Base-by-base conservation (phyloP, 2,888 invertebrate genomes). In the Lasioglossum morio region DNA sequence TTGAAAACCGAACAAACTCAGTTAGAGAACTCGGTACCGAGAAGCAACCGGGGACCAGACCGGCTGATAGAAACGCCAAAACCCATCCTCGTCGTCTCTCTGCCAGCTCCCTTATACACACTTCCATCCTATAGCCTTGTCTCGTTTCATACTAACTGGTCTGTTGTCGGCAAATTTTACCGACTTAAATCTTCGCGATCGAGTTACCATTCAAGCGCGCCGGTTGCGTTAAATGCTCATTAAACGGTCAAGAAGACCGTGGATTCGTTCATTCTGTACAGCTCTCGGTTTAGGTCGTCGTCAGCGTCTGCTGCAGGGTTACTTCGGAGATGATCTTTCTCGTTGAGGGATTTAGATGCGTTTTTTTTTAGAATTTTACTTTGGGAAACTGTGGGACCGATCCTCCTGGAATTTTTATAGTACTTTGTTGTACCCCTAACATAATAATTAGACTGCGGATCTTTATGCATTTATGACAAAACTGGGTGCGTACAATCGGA, bases 1-100 rank as follows among this genome's bases (percentile, higher is more conserved):
- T 94, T 93, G 94, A 94, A 94, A 94, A 94, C 91, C 94, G 93
- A 94, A 94, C 92, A 94, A 94, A 94, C 93, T 94, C 92, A 92
- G 93, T 94, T 94, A 94, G 92, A 92, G 92, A 93, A 93, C 93
- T 93, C 85, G 89, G 89, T 81, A 82, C 70, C 30, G 89, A 90
- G 84, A 79, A 87, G 77, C 81, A 79, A 86, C 81, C 79, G 23
- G 85, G 27, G 69, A 83, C 84, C 88, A 77, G 66, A 37, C 80
- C 75, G 80, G 72, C 66, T 83, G 82, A 77, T 77, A 84, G 82
- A 83, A 84, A 84, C 85, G 79, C 82, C 84, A 79, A 80, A 85
- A 84, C 82, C 73, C 74, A 72, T 77, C 85, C 85, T 81, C 57
- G 76, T 66, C 79, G 63, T 72, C 57, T n/a, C 57, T n/a, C 37